Conservation (phyloP, 2,797 vertebrate genomes). For the Morelia viridis region DNA sequence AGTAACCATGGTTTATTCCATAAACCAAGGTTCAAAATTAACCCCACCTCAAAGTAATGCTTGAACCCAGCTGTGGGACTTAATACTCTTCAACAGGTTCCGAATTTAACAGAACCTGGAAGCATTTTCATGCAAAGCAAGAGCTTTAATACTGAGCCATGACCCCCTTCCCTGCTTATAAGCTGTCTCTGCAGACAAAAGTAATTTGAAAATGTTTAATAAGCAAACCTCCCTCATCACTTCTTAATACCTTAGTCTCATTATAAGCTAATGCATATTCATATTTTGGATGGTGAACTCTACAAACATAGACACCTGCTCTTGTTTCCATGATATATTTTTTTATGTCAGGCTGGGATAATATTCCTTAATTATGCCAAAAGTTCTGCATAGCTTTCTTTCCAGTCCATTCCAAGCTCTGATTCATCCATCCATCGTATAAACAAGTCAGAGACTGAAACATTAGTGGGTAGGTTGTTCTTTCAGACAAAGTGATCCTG, state of each 20-base stretch:
- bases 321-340: not conserved
- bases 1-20: not conserved
- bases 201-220: not conserved
- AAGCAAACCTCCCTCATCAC: not conserved
- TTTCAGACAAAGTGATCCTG: not conserved
- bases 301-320: not conserved
- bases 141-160: too few relatives aligned
- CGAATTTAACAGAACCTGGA: not conserved
- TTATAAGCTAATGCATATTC: not conserved
- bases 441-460: not conserved
- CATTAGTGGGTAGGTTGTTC: not conserved
- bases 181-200: not conserved
- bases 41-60: too few relatives aligned
- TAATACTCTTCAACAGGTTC: not conserved
- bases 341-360: not conserved
- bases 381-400: not conserved
- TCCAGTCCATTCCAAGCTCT: not conserved
- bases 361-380: not conserved
- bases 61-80: not conserved
- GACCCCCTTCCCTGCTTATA: not conserved
- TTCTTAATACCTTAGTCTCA: not conserved
- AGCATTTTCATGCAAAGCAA: not conserved
- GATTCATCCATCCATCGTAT: not conserved
- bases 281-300: not conserved
- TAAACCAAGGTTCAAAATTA: too few relatives aligned